Conservation (phyloP, 2,797 vertebrate genomes). For the Melanotaenia pygmaea region DNA sequence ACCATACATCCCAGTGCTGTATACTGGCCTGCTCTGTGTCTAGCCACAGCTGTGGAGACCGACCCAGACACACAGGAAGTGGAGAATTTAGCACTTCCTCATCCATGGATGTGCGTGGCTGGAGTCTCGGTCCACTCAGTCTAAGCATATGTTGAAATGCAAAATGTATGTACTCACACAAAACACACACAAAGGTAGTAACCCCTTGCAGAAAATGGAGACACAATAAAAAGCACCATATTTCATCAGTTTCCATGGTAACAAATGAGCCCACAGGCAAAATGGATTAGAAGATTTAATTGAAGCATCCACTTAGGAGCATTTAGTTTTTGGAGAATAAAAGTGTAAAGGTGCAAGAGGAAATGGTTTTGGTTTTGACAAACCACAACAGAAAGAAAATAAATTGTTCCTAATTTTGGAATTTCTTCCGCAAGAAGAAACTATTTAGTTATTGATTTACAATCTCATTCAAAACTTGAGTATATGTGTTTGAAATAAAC, state of each 20-base stretch:
- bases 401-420: neutral
- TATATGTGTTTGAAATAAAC: neutral
- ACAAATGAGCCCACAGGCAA: conserved; percentile 55
- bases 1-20: conserved; percentile 33
- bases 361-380: neutral
- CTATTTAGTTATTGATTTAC: neutral
- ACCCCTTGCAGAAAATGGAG: conserved; percentile 21
- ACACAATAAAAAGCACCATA: conserved; percentile 52
- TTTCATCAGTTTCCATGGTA: conserved; percentile 65
- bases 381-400: neutral
- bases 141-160: conserved; percentile 46
- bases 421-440: neutral
- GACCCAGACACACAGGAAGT: conserved; percentile 70
- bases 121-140: conserved; percentile 9
- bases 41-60: conserved; percentile 60
- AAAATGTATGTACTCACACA: conserved; percentile 26
- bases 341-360: neutral
- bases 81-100: conserved; percentile 72
- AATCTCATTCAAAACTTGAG: neutral
- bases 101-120: conserved; percentile 40
- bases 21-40: conserved; percentile 64
- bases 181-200: conserved; percentile 1
- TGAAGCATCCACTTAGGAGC: conserved; percentile 42
- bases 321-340: conserved; percentile 46
- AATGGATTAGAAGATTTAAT: conserved; percentile 57